Percentiles rank a stretch among this genome's conserved stretches.
These are phyloP conservation scores for Drosophila repleta DNA, from an alignment of 1,140 invertebrate species.

Conservation along the genomic window DNA sequence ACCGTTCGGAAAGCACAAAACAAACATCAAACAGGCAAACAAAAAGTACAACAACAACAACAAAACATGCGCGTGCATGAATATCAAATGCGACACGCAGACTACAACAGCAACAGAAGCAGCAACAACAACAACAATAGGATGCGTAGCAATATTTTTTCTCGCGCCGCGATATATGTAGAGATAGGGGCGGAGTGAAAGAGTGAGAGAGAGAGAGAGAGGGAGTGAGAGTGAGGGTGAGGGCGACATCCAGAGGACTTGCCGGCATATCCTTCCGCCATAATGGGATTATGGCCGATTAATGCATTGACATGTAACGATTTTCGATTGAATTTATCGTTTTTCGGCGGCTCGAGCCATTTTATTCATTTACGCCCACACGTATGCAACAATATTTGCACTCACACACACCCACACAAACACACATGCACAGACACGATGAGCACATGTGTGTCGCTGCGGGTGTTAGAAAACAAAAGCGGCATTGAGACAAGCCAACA, in stretches of 20 bases:
- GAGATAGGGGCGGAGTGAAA: constrained; percentile 9
- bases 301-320: constrained; percentile 84
- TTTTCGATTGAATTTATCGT: constrained; percentile 84
- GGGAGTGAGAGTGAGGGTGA: constrained; percentile 18
- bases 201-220: constrained; percentile 2
- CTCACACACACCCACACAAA: constrained; percentile 54
- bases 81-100: constrained; percentile 76
- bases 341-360: constrained; percentile 79
- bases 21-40: constrained; percentile 80
- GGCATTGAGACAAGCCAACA: constrained; percentile 53
- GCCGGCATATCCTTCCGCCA: constrained; percentile 76
- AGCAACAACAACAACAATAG: constrained; percentile 60
- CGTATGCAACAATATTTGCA: constrained; percentile 77
- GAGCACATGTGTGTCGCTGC: constrained; percentile 56
- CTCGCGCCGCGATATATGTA: constrained; percentile 40
- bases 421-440: constrained; percentile 10
- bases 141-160: constrained; percentile 79
- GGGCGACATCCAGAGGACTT: constrained; percentile 14
- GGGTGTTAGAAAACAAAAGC: constrained; percentile 82
- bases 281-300: constrained; percentile 84
- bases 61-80: constrained; percentile 74
- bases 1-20: constrained; percentile 79
- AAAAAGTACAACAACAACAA: constrained; percentile 60
- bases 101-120: constrained; percentile 35
- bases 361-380: constrained; percentile 82